Conservation (phyloP, 2,888 invertebrate genomes). For the Vandiemenella viatica region DNA sequence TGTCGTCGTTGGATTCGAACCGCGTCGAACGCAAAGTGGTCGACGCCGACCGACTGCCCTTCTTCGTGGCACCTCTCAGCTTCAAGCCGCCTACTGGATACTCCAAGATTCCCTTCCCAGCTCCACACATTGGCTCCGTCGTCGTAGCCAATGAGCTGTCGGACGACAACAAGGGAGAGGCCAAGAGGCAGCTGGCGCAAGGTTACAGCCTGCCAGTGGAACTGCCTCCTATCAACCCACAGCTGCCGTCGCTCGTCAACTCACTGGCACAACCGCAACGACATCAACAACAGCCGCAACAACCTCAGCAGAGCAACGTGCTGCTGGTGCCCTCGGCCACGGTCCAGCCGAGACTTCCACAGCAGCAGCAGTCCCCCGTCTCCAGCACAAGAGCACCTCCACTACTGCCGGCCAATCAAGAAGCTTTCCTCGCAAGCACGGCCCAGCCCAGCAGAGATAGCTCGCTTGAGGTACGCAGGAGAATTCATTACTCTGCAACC, state of each 20-base stretch:
- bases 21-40: slow-evolving; percentile 55
- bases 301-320: not conserved
- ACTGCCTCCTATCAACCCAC: slow-evolving; percentile 39
- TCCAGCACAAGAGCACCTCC: no score
- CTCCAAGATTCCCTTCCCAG: slow-evolving; percentile 70
- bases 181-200: no score
- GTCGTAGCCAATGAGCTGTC: slow-evolving; percentile 42
- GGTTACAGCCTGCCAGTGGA: no score
- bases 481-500: no score
- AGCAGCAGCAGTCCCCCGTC: no score
- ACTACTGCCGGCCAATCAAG: no score
- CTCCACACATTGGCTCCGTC: slow-evolving; percentile 75
- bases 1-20: slow-evolving; percentile 51
- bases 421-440: no score
- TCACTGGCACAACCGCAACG: slow-evolving; percentile 34
- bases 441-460: no score
- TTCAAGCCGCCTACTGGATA: slow-evolving; percentile 73
- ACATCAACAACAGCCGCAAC: not conserved
- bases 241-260: slow-evolving; percentile 43
- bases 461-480: no score
- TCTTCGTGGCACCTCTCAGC: slow-evolving; percentile 73
- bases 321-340: not conserved
- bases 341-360: no score
- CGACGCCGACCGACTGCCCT: slow-evolving; percentile 60
- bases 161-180: slow-evolving; percentile 25